Evolutionary conservation across 2,888 invertebrate species (phyloP).

Genomic region (Malacosoma neustria): DNA sequence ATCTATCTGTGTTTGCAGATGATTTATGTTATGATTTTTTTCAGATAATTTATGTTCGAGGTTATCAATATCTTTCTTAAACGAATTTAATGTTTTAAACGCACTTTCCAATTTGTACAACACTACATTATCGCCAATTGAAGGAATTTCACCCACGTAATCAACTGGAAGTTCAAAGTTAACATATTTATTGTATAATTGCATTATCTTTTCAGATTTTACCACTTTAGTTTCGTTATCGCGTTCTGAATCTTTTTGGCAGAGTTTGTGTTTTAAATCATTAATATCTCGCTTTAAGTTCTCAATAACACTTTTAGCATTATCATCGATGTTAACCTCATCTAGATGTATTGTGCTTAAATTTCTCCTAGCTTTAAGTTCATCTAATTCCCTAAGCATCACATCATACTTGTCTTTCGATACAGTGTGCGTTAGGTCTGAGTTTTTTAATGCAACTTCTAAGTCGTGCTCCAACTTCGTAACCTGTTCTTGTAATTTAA

Average conservation of each 20-base stretch:
- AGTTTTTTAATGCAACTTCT: conserved; percentile 41
- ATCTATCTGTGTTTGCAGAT: conserved; percentile 72
- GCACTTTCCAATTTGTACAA: conserved; percentile 65
- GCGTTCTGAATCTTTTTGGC: conserved; percentile 31
- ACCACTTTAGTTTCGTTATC: conserved; percentile 38
- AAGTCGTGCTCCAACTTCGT: conserved; percentile 62
- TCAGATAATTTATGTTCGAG: conserved; percentile 75
- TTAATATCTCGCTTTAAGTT: conserved; percentile 61
- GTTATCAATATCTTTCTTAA: conserved; percentile 74
- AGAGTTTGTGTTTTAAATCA: conserved; percentile 50
- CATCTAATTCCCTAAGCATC: conserved; percentile 43
- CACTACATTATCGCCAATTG: conserved; percentile 45
- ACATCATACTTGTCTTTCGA: conserved; percentile 51
- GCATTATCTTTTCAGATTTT: conserved; percentile 52
- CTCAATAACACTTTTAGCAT: conserved; percentile 66
- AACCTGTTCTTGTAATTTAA: conserved; percentile 61
- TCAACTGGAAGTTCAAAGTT: conserved; percentile 65
- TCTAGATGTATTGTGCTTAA: conserved; percentile 44
- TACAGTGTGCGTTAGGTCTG: conserved; percentile 38
- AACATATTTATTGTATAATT: conserved; percentile 60
- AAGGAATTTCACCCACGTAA: conserved; percentile 60
- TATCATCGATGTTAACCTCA: conserved; percentile 65
- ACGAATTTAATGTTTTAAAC: conserved; percentile 72
- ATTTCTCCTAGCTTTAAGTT: conserved; percentile 41
- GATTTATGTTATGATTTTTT: conserved; percentile 67